Evolutionary conservation across 1,140 invertebrate species (phyloP).

Genomic region (Polypedilum vanderplanki): DNA sequence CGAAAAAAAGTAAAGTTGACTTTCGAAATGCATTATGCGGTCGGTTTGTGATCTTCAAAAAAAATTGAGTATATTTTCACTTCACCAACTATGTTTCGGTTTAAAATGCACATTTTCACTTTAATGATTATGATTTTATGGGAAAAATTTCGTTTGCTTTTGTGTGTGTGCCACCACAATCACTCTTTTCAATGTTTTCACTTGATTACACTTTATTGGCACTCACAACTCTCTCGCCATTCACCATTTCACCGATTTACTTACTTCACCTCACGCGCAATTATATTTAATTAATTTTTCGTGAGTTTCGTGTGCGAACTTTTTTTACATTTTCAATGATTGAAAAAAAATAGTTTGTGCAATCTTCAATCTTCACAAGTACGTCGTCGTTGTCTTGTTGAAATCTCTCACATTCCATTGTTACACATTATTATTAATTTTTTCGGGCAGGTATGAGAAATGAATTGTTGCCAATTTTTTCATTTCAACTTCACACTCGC

Average conservation of each 20-base stretch:
- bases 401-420: background rate
- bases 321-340: background rate
- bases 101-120: background rate
- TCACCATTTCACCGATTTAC: background rate
- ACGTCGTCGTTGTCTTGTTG: background rate
- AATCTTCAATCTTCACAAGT: background rate
- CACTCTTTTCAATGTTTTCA: background rate
- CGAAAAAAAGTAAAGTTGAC: too few species aligned
- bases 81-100: background rate
- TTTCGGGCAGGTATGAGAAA: background rate
- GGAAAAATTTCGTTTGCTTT: background rate
- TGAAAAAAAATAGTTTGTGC: background rate
- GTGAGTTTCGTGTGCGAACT: background rate
- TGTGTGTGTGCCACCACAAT: background rate
- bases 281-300: background rate
- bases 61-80: background rate
- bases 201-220: background rate
- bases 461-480: slow-evolving; percentile 7
- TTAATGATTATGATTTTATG: background rate
- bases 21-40: background rate
- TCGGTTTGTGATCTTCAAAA: background rate
- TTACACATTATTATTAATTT: background rate
- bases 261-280: background rate
- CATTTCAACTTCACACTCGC: background rate
- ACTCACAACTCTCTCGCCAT: too few species aligned